Evolutionary conservation across 2,888 invertebrate genomes (phyloP), one percentile per base, ranked within the genome.

Genomic region (Lacanobia oleracea): DNA sequence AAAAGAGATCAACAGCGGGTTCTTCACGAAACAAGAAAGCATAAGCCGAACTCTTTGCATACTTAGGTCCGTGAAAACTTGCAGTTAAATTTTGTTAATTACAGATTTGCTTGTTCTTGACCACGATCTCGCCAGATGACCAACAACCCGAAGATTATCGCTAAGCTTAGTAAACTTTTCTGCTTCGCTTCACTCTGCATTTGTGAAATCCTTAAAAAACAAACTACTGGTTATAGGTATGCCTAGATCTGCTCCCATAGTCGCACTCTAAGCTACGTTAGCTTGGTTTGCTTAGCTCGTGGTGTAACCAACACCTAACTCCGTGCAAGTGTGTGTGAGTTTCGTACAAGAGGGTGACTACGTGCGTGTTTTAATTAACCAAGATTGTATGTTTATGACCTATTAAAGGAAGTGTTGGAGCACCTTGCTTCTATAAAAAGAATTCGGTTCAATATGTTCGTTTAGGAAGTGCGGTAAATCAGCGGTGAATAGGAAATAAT

Each of bases 351-450:
- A 53, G 27, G n/a, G 56, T 45, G 27, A 53, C 21, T 63, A 54
- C 3, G 40, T 67, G 63, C 64, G 57, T 48, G 54, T 73, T 70
- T 66, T 67, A 79, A 86, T 75, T 75, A 75, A 51, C 56, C 8
- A 33, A 60, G 54, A 70, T 75, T 75, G 61, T 60, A 72, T 67
- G 60, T 72, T 78, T 74, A 61, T 12, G 33, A 59, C 27, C 37
- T 67, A 69, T 71, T 62, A 74, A 57, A 72, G 33, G 61, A 73
- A 71, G 72, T 75, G 68, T 82, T 67, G 23, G 57, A 70, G 43
- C 61, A 43, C 62, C 45, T 63, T 18, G 48, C 18, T 48, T 59
- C 43, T 62, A 61, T 70, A 72, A 67, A 73, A 76, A 66, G 3
- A 70, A 72, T 73, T 68, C 16, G 0, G 8, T 62, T 59, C 43